Evolutionary conservation across 1,140 invertebrate genomes (phyloP), one percentile per base, ranked within the genome.

Genomic region (Lepidotrigona ventralis): DNA sequence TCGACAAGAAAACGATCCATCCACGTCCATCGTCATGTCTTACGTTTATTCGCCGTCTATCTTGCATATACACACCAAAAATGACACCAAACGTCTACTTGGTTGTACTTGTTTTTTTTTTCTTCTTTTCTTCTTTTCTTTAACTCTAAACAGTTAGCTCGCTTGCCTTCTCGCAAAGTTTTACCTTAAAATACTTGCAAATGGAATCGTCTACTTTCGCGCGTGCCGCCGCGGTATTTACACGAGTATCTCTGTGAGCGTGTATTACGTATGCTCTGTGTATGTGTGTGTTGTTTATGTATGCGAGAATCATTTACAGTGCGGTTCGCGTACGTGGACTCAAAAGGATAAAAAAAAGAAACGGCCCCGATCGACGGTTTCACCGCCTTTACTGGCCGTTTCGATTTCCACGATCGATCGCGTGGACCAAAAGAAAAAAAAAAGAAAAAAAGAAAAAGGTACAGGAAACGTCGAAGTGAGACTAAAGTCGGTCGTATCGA

Each of bases 11-110:
- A 71, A 71, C 14, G 2, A 60, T 29, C 60, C 12, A 1, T 63
- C 46, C 46, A 11, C 54, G 19, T 75, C 54, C 54, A 51, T 84
- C 69, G 46, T 83, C 83, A 81, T 39, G 82, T 87, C 72, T 88
- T 89, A 91, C 81, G 82, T 90, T 91, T 90, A 90, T 90, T 91
- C 84, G 60, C 73, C 83, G 72, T 85, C 79, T 89, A 91, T 83
- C 79, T 46, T 87, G 76, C 85, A 88, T 90, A 84, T 90, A 90
- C 86, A 90, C 83, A 88, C 79, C 66, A 88, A 86, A 87, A 89
- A 90, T 88, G 78, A 92, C 91, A 91, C 87, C 83, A 88, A 92
- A 92, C 85, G 89, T 90, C 90, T 91, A 92, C 81, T 51, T 83
- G 79, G 70, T 86, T 89, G 85, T 88, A 89, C 76, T 90, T 74